Evolutionary conservation across 2,113 vertebrate species (phyloP).

Genomic region (Delphinapterus leucas): DNA sequence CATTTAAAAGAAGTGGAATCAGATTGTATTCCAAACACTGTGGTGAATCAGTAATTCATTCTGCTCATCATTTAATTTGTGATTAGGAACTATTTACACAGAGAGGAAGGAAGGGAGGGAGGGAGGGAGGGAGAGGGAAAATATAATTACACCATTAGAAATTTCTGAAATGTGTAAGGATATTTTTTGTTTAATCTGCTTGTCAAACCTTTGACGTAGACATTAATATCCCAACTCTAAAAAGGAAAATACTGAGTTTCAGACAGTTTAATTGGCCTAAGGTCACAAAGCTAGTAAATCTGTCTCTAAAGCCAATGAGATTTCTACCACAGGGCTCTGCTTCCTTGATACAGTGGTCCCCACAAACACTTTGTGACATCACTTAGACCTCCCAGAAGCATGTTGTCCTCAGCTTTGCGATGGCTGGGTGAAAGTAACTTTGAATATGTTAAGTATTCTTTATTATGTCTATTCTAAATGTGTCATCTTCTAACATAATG

Average conservation of each 20-base stretch:
- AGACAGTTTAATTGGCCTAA: not conserved
- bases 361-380: not conserved
- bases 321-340: not conserved
- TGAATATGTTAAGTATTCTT: not conserved
- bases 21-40: not conserved
- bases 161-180: not conserved
- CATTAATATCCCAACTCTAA: not conserved
- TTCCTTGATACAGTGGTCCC: not conserved
- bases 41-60: not conserved
- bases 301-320: not conserved
- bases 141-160: not conserved
- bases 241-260: not conserved
- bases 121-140: not conserved
- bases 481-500: conserved; percentile 7
- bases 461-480: not conserved
- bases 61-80: not conserved
- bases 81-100: not conserved
- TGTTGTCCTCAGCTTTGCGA: not conserved
- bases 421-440: not conserved
- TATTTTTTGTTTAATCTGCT: not conserved
- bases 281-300: not conserved
- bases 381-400: not conserved
- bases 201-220: not conserved
- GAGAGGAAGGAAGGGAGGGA: not conserved
- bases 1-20: not conserved